Percentiles rank a stretch among this genome's conserved stretches.
These are phyloP conservation scores for Hippoglossus hippoglossus DNA, from an alignment of 2,797 vertebrate genomes.

Conservation along the genomic window DNA sequence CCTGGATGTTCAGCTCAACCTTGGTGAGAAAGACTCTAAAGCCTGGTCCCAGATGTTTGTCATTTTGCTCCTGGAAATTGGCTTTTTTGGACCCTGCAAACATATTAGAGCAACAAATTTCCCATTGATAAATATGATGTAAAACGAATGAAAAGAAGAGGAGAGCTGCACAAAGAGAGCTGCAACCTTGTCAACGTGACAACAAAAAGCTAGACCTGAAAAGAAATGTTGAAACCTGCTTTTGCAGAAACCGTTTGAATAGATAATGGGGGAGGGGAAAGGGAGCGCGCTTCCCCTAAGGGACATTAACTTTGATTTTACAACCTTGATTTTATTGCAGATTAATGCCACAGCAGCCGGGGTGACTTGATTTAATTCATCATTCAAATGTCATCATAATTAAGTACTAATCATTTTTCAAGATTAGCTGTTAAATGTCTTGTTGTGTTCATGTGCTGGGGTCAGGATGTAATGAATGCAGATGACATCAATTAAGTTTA, in stretches of 20 bases:
- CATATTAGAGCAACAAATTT: too few relatives aligned
- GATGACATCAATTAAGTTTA: slow-evolving; percentile 34
- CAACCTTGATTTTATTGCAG: slow-evolving; percentile 42
- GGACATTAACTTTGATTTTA: slow-evolving; percentile 48
- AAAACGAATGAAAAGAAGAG: not conserved
- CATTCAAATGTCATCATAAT: slow-evolving; percentile 58
- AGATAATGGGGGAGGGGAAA: not conserved
- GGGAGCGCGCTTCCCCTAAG: slow-evolving; percentile 16
- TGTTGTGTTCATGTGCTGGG: slow-evolving; percentile 4
- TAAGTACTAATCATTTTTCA: slow-evolving; percentile 47
- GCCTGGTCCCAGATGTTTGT: too few relatives aligned
- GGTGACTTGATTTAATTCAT: slow-evolving; percentile 50
- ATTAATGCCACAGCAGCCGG: slow-evolving; percentile 47
- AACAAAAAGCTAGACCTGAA: not conserved
- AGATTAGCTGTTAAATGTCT: slow-evolving; percentile 32
- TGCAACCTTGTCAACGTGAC: too few relatives aligned
- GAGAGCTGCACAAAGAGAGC: not conserved
- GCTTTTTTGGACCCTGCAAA: too few relatives aligned
- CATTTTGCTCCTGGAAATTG: too few relatives aligned
- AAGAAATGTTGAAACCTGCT: slow-evolving; percentile 14
- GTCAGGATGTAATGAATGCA: slow-evolving; percentile 41
- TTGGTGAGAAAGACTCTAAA: not conserved
- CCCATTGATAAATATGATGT: not conserved
- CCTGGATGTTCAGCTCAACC: not conserved
- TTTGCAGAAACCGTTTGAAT: slow-evolving; percentile 19